Conservation (phyloP, 2,113 vertebrate species). For the Callionymus lyra region DNA sequence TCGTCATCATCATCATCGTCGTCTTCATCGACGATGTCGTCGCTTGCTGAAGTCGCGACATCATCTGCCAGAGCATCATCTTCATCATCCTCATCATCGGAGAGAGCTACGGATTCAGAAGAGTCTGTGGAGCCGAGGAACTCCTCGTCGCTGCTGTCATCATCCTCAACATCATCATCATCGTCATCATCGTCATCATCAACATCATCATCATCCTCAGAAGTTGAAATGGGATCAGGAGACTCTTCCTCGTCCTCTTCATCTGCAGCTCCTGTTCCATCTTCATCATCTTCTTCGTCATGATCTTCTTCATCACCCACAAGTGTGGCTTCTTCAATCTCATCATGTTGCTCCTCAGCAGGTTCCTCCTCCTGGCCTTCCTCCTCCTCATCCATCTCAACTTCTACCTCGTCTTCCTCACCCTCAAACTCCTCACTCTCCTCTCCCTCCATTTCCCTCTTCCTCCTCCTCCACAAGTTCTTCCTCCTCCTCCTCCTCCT, state of each 20-base stretch:
- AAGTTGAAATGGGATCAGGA: constrained; percentile 30
- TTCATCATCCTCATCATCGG: neutral
- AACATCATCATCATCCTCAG: constrained; percentile 27
- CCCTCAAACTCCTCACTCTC: neutral
- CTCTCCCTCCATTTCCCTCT: neutral
- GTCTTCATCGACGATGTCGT: neutral
- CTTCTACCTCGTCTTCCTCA: neutral
- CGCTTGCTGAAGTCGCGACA: constrained; percentile 6
- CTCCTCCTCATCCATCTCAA: neutral
- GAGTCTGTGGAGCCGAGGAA: constrained; percentile 25
- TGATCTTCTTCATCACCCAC: neutral
- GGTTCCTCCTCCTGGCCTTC: neutral
- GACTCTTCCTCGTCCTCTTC: constrained; percentile 25
- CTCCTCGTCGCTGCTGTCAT: constrained; percentile 14
- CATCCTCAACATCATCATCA: too few species aligned
- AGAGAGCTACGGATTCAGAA: constrained; percentile 11
- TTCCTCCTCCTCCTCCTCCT: neutral
- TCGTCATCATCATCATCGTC: neutral
- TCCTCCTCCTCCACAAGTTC: neutral
- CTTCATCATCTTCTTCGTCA: constrained; percentile 1
- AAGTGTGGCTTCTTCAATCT: neutral
- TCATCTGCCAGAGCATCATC: constrained; percentile 5
- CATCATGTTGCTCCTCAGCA: neutral
- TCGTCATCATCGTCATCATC: constrained; percentile 17
- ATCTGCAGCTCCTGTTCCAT: constrained; percentile 1